A percentile compares a stretch with the other conserved stretches of the same genome.
Evolutionary conservation across 2,888 invertebrate species (phyloP).

Genomic region (Lydus trimaculatus): DNA sequence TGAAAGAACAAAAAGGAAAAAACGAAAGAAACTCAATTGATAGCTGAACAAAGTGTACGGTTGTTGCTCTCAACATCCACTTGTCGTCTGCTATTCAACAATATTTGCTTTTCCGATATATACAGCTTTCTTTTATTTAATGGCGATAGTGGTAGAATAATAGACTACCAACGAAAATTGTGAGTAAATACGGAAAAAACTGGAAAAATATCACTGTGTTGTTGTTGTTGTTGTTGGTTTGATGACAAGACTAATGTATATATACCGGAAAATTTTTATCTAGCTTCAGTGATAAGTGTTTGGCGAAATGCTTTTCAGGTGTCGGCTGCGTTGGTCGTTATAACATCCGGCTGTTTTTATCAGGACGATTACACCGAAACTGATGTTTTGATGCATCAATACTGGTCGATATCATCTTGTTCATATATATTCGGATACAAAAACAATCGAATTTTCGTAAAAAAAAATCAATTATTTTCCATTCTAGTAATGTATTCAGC

Average conservation of each 20-base stretch:
- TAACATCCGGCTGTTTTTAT: neutral
- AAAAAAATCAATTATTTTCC: no score
- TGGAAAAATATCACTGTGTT: neutral
- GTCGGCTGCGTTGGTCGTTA: neutral
- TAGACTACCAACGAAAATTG: neutral
- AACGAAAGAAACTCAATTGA: neutral
- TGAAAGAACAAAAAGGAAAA: neutral
- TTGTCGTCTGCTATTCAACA: neutral
- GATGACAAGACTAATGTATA: neutral
- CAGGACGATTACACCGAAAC: neutral
- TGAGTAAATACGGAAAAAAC: neutral
- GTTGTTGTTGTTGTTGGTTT: neutral
- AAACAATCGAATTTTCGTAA: no score
- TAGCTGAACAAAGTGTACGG: neutral
- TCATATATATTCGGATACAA: neutral
- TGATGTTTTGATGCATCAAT: neutral
- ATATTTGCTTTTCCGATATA: neutral
- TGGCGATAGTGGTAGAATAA: neutral
- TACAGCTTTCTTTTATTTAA: neutral
- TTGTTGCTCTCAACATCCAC: no score
- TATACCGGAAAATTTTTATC: neutral
- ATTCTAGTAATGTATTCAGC: no score
- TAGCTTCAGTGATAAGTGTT: neutral
- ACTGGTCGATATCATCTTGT: neutral
- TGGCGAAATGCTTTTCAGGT: neutral